Conservation (phyloP, 2,888 invertebrate genomes). For the Netelia melanura region DNA sequence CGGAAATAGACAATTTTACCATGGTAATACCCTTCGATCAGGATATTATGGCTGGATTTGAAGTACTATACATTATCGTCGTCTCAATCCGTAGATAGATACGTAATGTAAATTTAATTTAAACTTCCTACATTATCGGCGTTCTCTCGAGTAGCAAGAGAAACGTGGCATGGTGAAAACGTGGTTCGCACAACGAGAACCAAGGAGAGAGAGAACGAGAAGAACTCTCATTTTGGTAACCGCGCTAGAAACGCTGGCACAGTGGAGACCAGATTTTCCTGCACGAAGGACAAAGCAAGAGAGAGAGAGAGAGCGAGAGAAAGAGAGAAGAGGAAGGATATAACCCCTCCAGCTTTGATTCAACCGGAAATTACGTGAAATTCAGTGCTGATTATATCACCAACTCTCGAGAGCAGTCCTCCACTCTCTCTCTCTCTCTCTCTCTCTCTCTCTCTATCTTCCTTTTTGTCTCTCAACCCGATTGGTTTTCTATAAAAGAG, state of each 20-base stretch:
- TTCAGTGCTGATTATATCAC: slow-evolving; percentile 78
- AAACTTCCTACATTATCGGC: slow-evolving; percentile 72
- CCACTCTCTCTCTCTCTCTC: slow-evolving; percentile 18
- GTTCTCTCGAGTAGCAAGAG: slow-evolving; percentile 49
- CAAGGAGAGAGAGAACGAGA: slow-evolving; percentile 48
- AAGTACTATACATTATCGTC: slow-evolving; percentile 42
- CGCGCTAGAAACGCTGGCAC: slow-evolving; percentile 48
- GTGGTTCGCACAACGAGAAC: slow-evolving; percentile 31
- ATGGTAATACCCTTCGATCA: slow-evolving; percentile 52
- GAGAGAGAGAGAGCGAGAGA: slow-evolving; percentile 32
- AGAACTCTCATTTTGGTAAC: slow-evolving; percentile 65
- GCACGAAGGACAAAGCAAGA: slow-evolving; percentile 36
- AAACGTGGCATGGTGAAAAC: background rate
- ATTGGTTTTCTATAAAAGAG: slow-evolving; percentile 76
- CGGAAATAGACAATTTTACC: slow-evolving; percentile 65
- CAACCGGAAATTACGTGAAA: slow-evolving; percentile 76
- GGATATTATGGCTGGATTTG: slow-evolving; percentile 52
- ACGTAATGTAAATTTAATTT: slow-evolving; percentile 73
- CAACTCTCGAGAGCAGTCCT: slow-evolving; percentile 67
- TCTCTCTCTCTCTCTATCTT: background rate
- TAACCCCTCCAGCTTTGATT: slow-evolving; percentile 71
- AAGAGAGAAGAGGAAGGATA: slow-evolving; percentile 27
- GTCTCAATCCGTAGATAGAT: slow-evolving; percentile 62
- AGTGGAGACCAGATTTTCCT: slow-evolving; percentile 55
- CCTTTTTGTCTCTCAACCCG: slow-evolving; percentile 48